These are phyloP conservation scores for Motacilla alba DNA, from an alignment of 2,113 vertebrate genomes.

Conservation along the genomic window DNA sequence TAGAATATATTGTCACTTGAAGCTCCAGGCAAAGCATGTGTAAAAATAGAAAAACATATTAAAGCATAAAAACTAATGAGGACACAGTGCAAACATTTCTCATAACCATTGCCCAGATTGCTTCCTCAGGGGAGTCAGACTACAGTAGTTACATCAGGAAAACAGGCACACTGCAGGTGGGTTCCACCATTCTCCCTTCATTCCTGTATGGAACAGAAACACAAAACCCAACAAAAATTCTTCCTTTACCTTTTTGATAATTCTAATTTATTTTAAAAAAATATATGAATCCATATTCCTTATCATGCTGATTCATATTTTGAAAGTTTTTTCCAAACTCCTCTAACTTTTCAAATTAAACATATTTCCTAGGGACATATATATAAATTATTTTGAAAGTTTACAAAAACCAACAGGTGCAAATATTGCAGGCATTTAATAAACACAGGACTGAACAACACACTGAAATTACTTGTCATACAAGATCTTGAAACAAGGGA, in stretches of 20 bases:
- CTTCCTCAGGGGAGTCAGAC: not conserved
- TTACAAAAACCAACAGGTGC: slow-evolving; percentile 17
- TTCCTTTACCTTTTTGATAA: not conserved
- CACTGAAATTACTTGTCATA: slow-evolving; percentile 55
- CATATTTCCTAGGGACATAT: slow-evolving; percentile 37
- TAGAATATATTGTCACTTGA: not conserved
- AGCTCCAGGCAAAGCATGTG: not conserved
- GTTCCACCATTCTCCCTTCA: not conserved
- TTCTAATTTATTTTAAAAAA: not conserved
- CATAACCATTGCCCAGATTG: not conserved
- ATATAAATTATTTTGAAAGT: slow-evolving; percentile 59
- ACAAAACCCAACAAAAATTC: not conserved
- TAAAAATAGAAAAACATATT: not conserved
- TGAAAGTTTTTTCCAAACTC: slow-evolving; percentile 33
- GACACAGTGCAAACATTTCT: not conserved
- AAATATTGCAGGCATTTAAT: slow-evolving; percentile 62
- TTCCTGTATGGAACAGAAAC: not conserved
- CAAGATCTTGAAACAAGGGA: slow-evolving; percentile 36
- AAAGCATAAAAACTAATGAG: slow-evolving; percentile 1
- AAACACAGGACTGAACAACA: slow-evolving; percentile 38
- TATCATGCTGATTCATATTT: slow-evolving; percentile 28
- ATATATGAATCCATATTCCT: not conserved
- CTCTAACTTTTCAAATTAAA: slow-evolving; percentile 36
- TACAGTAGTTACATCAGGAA: not conserved
- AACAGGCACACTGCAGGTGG: not conserved